A percentile compares a stretch with the other conserved stretches of the same genome.
Conservation (phyloP, 2,888 invertebrate species). For the Tubulanus polymorphus region DNA sequence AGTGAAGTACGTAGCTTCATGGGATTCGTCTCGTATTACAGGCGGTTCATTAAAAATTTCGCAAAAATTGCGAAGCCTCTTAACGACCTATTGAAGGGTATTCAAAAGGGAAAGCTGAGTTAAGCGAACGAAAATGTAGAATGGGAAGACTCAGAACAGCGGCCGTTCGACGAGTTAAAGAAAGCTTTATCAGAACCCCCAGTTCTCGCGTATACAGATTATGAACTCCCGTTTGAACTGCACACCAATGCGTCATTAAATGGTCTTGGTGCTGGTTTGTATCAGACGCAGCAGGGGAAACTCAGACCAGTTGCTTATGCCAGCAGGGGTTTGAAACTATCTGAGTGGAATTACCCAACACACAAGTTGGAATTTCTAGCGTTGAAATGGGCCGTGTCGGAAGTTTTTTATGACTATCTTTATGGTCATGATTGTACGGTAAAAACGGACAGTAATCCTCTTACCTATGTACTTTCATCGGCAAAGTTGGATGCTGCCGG, state of each 20-base stretch:
- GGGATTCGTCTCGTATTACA: too few species aligned
- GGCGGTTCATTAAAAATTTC: too few species aligned
- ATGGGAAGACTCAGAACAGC: conserved; percentile 8
- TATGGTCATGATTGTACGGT: too few species aligned
- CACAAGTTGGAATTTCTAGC: conserved; percentile 4
- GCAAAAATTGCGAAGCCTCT: too few species aligned
- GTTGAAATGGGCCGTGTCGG: neutral
- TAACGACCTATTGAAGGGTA: too few species aligned
- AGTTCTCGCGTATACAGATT: conserved; percentile 6
- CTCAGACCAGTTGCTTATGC: conserved; percentile 2
- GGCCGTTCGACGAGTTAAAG: conserved; percentile 6
- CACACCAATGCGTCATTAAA: conserved; percentile 7
- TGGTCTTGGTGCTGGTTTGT: conserved; percentile 10
- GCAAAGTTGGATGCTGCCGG: neutral
- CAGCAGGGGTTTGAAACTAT: neutral
- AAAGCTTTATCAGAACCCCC: conserved; percentile 6
- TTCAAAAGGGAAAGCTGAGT: too few species aligned
- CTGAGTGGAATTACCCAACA: conserved; percentile 6
- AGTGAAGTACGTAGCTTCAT: too few species aligned
- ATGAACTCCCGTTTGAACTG: conserved; percentile 6
- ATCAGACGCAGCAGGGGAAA: conserved; percentile 7
- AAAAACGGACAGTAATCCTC: neutral
- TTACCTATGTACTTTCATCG: neutral
- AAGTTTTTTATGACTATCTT: too few species aligned
- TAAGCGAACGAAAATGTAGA: too few species aligned